phyloP scores from a whole-genome alignment of 2,797 vertebrate species.

The Gallirallus australis region DNA sequence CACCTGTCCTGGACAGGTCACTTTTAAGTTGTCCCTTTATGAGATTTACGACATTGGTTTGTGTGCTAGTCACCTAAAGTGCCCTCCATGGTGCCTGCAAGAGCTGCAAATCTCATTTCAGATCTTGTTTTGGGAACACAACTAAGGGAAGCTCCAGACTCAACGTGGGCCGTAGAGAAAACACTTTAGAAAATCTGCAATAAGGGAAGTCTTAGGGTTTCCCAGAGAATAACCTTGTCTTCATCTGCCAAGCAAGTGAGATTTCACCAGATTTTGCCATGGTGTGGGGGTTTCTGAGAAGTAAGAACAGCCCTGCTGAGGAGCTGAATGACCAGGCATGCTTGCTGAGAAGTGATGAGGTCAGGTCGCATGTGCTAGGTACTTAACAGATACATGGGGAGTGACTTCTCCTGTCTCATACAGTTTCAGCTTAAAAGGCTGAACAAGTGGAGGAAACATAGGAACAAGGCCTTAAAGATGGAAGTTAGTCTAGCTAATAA shows the following conservation, averaged over 20 bases:
- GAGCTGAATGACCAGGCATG: background rate
- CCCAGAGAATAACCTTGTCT: background rate
- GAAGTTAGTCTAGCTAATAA: background rate
- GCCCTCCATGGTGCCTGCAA: rapidly evolving
- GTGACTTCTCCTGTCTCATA: background rate
- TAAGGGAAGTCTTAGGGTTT: background rate
- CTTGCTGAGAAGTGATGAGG: background rate
- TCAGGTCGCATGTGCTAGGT: rapidly evolving
- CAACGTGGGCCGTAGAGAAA: rapidly evolving
- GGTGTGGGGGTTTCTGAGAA: background rate
- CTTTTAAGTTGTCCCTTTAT: background rate
- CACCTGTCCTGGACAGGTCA: background rate
- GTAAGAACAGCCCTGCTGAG: background rate
- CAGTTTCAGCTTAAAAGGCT: background rate
- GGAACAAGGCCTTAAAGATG: background rate
- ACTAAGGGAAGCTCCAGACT: background rate
- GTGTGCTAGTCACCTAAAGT: background rate
- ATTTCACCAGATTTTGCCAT: background rate
- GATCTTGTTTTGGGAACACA: background rate
- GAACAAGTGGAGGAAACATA: background rate
- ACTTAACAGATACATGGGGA: background rate
- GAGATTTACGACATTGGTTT: rapidly evolving
- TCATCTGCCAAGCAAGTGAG: background rate
- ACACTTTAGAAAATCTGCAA: background rate
- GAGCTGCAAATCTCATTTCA: background rate